Conservation (phyloP, 2,888 invertebrate species). For the Tolmerus cingulatus region DNA sequence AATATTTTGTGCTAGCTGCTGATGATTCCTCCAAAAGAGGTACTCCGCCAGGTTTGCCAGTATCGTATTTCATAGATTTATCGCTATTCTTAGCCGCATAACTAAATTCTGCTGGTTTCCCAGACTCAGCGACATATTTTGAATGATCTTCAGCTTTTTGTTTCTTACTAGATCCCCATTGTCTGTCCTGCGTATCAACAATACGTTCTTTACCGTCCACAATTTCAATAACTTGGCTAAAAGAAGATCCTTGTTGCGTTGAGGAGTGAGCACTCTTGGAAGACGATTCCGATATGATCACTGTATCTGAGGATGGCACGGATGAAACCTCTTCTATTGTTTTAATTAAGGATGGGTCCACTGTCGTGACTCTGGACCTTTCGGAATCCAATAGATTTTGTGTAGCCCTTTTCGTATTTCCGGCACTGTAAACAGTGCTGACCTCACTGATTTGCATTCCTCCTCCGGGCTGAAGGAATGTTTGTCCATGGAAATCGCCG, state of each 20-base stretch:
- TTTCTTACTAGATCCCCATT: not conserved
- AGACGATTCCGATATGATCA: conserved; percentile 44
- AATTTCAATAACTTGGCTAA: conserved; percentile 72
- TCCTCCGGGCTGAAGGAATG: conserved; percentile 42
- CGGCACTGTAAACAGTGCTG: conserved; percentile 15
- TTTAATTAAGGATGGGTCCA: conserved; percentile 42
- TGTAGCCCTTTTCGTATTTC: not conserved
- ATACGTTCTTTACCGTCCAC: conserved; percentile 69
- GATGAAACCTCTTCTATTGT: conserved; percentile 33
- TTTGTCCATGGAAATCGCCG: conserved; percentile 33
- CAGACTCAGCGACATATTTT: conserved; percentile 64
- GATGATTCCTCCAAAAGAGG: conserved; percentile 64
- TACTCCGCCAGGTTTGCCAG: conserved; percentile 66
- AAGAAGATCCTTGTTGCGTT: conserved; percentile 68
- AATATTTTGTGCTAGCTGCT: conserved; percentile 52
- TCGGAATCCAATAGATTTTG: conserved; percentile 11
- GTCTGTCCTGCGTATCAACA: not conserved
- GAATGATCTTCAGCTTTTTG: not conserved
- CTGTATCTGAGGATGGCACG: conserved; percentile 31
- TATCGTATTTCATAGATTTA: conserved; percentile 67
- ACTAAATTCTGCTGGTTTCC: conserved; percentile 68
- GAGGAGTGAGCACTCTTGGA: conserved; percentile 39
- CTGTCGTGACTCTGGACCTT: conserved; percentile 19
- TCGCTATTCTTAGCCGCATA: conserved; percentile 67
- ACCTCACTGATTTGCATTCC: conserved; percentile 49